Base-by-base conservation (phyloP, 2,888 invertebrate genomes). In the Ophion costatus region DNA sequence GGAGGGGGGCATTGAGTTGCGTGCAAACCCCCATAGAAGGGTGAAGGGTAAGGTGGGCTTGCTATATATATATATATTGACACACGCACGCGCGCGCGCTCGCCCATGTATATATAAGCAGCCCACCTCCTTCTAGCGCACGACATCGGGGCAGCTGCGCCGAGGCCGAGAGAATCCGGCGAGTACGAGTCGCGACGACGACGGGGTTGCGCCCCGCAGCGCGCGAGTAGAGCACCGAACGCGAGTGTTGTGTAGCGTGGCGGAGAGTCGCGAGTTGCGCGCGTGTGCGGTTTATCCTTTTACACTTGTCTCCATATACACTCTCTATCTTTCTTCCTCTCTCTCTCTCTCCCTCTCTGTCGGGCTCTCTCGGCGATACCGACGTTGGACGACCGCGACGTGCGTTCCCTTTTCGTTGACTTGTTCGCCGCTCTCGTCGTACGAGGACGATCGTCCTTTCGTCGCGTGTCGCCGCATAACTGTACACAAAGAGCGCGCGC, bases 221-320 rank as follows among this genome's bases (percentile, higher is more conserved):
- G 33, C 10, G 66, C 51, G 56, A 56, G 76, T 38, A 56, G 14
- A 51, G 29, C 29, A 29, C 29, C 29, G 51, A 75, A 51, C 64
- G 38, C 66, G 38, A 76, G 64, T 22, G 56, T n/a, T 17, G 76
- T 20, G 33, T 38, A 66, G 51, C 29, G 76, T 20, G 20, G 66
- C 38, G 33, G 64, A 33, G 45, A 75, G 64, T 70, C 51, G 10
- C 42, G 38, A 22, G 42, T 38, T 24, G 69, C 69, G 69, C 56
- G 69, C 71, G 80, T 77, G 80, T 69, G 73, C 84, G 84, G 80
- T 80, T 80, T 76, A 80, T 84, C 84, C 84, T 80, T 73, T 84
- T 78, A 76, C 76, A 76, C 77, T 76, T 78, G 78, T 78, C 66
- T 71, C 67, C 59, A 78, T 66, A 77, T 77, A 71, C 77, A 77